Base-by-base conservation (phyloP, 2,797 vertebrate genomes). In the Acipenser ruthenus region DNA sequence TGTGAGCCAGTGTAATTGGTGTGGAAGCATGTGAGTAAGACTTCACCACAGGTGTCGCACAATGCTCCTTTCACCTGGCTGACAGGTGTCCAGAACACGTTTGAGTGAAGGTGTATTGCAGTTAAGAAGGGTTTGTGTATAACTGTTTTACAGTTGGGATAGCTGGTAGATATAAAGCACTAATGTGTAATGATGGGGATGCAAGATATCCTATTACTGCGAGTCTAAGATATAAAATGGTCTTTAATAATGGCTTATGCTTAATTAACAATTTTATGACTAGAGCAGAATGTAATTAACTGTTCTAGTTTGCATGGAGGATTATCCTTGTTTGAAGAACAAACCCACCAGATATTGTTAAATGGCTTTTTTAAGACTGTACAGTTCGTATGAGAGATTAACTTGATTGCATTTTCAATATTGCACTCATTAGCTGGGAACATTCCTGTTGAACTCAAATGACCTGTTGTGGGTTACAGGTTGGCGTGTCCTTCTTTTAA, bases 41-140 rank as follows among this genome's bases (percentile, higher is more conserved):
- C 12, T 68, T 50, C 50, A 55, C 49, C 51, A 12, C 70, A 77
- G 65, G 63, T 76, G 74, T 75, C 74, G 4, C 66, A 79, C 68
- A 72, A 74, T 72, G 67, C 64, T 8, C 63, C 63, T 68, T 69
- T 71, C 53, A 70, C 65, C 59, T 12, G 12, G n/a, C 3, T 53
- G 73, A 71, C 76, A 80, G 74, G 73, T 73, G 74, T 76, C 48
- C 49, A 37, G 49, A 62, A 18, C 47, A 49, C 53, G 4, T 18
- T 67, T n/a, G 52, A 59, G 2, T 7, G 8, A 18, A n/a, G 7
- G 11, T 18, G 12, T 23, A 47, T 13, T 61, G 59, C 49, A 12
- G 2, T 49, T 61, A 11, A 10, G 50, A 15, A 12, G 3, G 10
- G 18, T n/a, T 47, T 23, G 2, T 15, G 10, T 18, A 70, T 65